Percentiles rank a stretch among this genome's conserved stretches.
Conservation (phyloP, 1,140 invertebrate genomes). For the Heterodera schachtii region DNA sequence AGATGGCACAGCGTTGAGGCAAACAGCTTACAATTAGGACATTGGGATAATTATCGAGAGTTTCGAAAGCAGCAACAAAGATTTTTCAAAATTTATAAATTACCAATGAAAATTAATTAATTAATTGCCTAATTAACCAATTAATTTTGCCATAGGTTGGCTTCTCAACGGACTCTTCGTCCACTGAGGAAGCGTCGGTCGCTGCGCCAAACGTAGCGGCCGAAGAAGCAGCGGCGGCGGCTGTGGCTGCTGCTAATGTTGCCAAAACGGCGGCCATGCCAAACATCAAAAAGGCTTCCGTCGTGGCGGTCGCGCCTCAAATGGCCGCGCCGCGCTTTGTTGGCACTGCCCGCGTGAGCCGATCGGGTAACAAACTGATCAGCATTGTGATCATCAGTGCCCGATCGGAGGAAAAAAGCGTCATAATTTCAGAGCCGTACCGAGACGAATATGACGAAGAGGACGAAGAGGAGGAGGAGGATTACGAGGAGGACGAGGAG, state of each 20-base stretch:
- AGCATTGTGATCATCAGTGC: too few species aligned
- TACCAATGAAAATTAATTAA: background rate
- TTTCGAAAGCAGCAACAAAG: background rate
- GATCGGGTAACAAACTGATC: background rate
- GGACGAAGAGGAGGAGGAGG: slow-evolving; percentile 45
- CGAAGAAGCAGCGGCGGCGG: background rate
- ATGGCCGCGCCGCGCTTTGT: slow-evolving; percentile 29
- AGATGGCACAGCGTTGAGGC: slow-evolving; percentile 59
- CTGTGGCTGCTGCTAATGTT: slow-evolving; percentile 2
- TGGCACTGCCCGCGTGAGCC: slow-evolving; percentile 28
- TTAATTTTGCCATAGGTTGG: slow-evolving; percentile 40
- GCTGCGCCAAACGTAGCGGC: slow-evolving; percentile 10
- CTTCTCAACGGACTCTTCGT: slow-evolving; percentile 60
- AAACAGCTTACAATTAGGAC: slow-evolving; percentile 3
- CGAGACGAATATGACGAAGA: slow-evolving; percentile 42
- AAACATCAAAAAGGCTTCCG: slow-evolving; percentile 29
- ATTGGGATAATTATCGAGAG: background rate
- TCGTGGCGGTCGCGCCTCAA: slow-evolving; percentile 32
- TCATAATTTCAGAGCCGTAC: slow-evolving; percentile 21
- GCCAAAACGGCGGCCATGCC: slow-evolving; percentile 13
- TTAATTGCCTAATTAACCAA: slow-evolving; percentile 6
- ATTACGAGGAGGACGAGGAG: slow-evolving; percentile 45
- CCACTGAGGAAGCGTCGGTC: slow-evolving; percentile 33
- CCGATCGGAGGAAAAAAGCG: too few species aligned
- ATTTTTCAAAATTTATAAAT: background rate